phyloP scores from a whole-genome alignment of 2,797 vertebrate genomes.

The Melanotaenia boesemani region DNA sequence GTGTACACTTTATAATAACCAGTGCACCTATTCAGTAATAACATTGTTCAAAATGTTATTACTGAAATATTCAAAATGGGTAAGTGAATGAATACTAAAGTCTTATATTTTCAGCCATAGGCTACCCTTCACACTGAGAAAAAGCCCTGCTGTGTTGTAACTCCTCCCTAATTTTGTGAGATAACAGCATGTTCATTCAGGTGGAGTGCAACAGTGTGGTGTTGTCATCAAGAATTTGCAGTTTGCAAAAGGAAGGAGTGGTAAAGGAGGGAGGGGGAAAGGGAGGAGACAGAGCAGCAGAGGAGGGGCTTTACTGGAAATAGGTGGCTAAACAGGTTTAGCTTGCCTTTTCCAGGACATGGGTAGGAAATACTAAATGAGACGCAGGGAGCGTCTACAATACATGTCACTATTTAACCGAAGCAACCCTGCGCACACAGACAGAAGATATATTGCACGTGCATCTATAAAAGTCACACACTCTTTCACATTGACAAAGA shows the following conservation, averaged over 20 bases:
- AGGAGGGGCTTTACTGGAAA: conserved; percentile 81
- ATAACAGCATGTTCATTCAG: conserved; percentile 30
- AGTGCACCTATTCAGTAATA: too few species aligned
- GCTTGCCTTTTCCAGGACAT: conserved; percentile 75
- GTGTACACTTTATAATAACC: too few species aligned
- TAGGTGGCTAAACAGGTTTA: conserved; percentile 74
- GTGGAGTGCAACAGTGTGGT: conserved; percentile 24
- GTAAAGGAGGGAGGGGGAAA: conserved; percentile 23
- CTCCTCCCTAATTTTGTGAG: background rate
- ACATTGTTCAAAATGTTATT: too few species aligned
- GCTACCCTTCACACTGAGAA: background rate
- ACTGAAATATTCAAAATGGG: too few species aligned
- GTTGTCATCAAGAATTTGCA: conserved; percentile 22
- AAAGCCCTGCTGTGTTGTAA: background rate
- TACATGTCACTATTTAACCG: background rate
- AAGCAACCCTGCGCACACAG: background rate
- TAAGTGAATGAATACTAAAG: too few species aligned
- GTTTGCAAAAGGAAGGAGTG: conserved; percentile 22
- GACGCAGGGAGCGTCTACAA: background rate
- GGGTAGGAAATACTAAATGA: conserved; percentile 59
- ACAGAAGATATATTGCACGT: background rate
- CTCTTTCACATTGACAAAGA: background rate
- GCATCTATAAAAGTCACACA: conserved; percentile 8
- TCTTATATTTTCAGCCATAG: background rate
- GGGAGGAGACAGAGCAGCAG: conserved; percentile 67